Evolutionary conservation across 2,797 vertebrate genomes (phyloP).

Genomic region (Coilia nasus): DNA sequence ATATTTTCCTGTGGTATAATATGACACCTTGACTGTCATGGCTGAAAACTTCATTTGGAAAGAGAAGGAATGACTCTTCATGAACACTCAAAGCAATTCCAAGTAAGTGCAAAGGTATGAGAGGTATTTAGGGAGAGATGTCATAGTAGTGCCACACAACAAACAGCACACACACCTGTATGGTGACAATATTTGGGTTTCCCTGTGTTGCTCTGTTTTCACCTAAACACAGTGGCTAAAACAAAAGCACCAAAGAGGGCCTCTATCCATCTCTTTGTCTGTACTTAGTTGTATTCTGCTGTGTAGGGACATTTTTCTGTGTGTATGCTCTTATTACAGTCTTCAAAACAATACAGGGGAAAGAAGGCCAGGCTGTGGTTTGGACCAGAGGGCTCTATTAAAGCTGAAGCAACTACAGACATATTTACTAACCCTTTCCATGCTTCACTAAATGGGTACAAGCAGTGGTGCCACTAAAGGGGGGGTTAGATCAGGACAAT

Average conservation of each 20-base stretch:
- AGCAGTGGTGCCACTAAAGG: no score
- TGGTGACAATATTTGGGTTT: neutral
- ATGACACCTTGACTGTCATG: neutral
- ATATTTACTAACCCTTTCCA: neutral
- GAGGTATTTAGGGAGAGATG: neutral
- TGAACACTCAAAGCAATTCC: neutral
- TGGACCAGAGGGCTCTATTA: neutral
- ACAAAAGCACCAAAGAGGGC: neutral
- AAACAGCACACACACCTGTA: neutral
- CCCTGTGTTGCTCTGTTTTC: neutral
- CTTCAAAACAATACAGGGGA: neutral
- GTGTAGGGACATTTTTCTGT: neutral
- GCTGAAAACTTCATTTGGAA: conserved; percentile 11
- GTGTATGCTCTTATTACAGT: neutral
- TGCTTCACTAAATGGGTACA: neutral
- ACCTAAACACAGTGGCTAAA: neutral
- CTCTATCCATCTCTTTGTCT: neutral
- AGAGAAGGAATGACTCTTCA: neutral
- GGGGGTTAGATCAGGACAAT: no score
- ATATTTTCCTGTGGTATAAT: neutral
- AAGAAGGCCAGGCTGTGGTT: neutral
- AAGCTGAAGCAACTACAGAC: neutral
- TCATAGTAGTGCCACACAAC: neutral
- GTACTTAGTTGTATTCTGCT: neutral
- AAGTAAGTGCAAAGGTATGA: neutral